Evolutionary conservation across 2,797 vertebrate species (phyloP).

Genomic region (Lutjanus argentimaculatus): DNA sequence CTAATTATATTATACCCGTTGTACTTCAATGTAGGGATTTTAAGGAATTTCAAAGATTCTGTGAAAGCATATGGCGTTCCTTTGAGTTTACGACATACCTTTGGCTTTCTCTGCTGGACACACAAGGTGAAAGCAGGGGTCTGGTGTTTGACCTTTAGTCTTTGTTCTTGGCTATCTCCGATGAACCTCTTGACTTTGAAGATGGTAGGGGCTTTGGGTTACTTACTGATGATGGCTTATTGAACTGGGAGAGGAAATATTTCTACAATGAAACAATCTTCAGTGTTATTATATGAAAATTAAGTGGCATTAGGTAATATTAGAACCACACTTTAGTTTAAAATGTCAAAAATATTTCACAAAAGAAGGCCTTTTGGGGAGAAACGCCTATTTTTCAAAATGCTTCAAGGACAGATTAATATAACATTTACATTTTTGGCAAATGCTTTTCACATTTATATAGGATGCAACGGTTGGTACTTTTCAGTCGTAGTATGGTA

Average conservation of each 20-base stretch:
- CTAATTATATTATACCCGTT: constrained; percentile 1
- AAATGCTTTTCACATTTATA: constrained; percentile 8
- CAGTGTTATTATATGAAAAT: constrained; percentile 16
- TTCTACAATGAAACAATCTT: constrained; percentile 20
- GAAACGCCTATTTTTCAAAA: constrained; percentile 13
- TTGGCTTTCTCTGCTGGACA: constrained; percentile 11
- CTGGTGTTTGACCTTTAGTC: constrained; percentile 62
- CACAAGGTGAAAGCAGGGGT: constrained; percentile 30
- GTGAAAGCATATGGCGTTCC: constrained; percentile 27
- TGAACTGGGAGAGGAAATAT: constrained; percentile 5
- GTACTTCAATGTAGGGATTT: constrained; percentile 4
- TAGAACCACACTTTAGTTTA: constrained; percentile 6
- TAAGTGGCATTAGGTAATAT: neutral
- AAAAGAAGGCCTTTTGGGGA: neutral
- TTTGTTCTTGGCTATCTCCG: constrained; percentile 50
- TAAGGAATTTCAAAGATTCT: neutral
- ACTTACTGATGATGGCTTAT: constrained; percentile 21
- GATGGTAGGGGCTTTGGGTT: constrained; percentile 18
- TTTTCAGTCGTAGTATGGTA: neutral
- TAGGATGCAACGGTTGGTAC: neutral
- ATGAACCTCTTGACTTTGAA: constrained; percentile 49
- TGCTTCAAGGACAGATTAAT: constrained; percentile 20
- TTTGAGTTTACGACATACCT: constrained; percentile 5
- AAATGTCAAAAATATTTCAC: constrained; percentile 2
- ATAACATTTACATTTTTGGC: neutral